phyloP scores from a whole-genome alignment of 2,113 vertebrate species.

The Gracilinanus agilis region DNA sequence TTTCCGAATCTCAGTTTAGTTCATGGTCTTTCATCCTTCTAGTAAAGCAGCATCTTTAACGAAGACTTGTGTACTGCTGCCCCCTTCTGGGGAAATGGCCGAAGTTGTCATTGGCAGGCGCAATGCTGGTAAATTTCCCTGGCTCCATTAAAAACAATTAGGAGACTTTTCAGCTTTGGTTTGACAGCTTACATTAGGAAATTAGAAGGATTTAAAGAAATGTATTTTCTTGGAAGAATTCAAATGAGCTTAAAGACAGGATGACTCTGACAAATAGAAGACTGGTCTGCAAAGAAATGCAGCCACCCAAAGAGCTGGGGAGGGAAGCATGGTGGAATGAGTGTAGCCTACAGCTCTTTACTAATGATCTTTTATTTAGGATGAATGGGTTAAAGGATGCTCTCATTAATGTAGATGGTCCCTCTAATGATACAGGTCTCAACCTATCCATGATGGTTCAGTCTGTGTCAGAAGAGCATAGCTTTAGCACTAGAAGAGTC shows the following conservation, averaged over 20 bases:
- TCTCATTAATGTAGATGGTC: neutral
- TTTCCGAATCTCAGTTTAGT: neutral
- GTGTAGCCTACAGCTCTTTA: neutral
- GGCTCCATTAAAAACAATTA: neutral
- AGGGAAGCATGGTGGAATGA: neutral
- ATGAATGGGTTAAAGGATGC: neutral
- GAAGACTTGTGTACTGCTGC: slow-evolving; percentile 79
- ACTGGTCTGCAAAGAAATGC: neutral
- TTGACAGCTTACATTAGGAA: slow-evolving; percentile 45
- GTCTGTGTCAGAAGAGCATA: neutral
- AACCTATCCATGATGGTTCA: neutral
- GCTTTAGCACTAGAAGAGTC: neutral
- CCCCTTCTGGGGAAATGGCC: slow-evolving; percentile 81
- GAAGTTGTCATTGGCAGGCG: slow-evolving; percentile 41
- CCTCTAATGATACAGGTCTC: neutral
- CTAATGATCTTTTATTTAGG: neutral
- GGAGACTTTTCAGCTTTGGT: slow-evolving; percentile 30
- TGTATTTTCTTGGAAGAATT: slow-evolving; percentile 50
- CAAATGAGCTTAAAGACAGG: neutral
- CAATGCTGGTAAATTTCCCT: neutral
- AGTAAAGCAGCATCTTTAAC: neutral
- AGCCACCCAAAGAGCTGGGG: neutral
- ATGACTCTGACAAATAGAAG: neutral
- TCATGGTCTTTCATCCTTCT: neutral
- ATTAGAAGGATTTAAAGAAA: slow-evolving; percentile 1